phyloP scores from a whole-genome alignment of 2,888 invertebrate genomes.

The Xestia xanthographa region DNA sequence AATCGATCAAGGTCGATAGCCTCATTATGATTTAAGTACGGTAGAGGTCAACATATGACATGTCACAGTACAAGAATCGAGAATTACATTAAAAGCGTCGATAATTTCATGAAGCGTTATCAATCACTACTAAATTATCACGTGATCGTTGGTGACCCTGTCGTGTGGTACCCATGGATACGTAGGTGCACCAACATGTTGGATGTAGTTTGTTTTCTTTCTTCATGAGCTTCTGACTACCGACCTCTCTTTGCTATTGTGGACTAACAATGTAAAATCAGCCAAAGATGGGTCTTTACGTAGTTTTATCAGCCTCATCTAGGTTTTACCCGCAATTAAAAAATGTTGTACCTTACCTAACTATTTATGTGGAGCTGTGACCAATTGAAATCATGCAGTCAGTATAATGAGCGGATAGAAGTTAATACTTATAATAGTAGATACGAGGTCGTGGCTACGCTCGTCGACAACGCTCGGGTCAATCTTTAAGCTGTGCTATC shows the following conservation, averaged over 20 bases:
- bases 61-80: background rate
- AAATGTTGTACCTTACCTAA: background rate
- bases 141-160: slow-evolving; percentile 10
- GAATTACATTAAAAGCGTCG: slow-evolving; percentile 22
- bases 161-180: slow-evolving; percentile 7
- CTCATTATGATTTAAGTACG: slow-evolving; percentile 7
- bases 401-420: background rate
- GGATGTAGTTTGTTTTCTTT: background rate
- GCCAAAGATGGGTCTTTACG: background rate
- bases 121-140: slow-evolving; percentile 41
- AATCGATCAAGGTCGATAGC: background rate
- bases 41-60: slow-evolving; percentile 14
- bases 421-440: background rate
- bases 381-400: background rate
- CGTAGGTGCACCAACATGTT: slow-evolving; percentile 16
- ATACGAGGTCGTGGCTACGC: background rate
- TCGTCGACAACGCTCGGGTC: background rate
- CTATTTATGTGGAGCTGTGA: too few species aligned
- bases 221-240: too few species aligned
- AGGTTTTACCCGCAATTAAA: too few species aligned
- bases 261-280: background rate
- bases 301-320: background rate
- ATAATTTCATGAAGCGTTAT: slow-evolving; percentile 31
- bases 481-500: background rate
- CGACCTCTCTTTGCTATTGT: background rate